Base-by-base conservation (phyloP, 2,888 invertebrate species). In the Andrena dorsata region DNA sequence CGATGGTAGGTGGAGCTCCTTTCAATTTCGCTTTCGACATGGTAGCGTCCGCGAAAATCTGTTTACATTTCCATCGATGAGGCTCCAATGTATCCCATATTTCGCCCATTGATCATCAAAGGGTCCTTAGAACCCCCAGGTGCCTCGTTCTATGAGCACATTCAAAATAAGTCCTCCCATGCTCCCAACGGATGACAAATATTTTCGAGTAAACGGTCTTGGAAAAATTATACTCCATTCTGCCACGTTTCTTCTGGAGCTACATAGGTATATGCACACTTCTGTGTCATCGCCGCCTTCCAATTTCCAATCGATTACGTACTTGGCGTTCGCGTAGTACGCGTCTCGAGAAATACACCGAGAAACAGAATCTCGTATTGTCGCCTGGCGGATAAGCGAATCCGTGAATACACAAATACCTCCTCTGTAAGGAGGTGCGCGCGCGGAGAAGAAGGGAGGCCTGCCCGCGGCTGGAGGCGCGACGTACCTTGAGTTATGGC, bases 401-500 rank as follows among this genome's bases (percentile, higher is more conserved):
- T 90, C 88, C 88, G 89, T 90, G 91, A 90, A 91, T 91, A 90
- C 87, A 89, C 90, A 90, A 91, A 90, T 91, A 88, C 83, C 88
- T 86, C 66, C 51, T 73, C 28, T 64, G 75, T 64, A 74, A 79
- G 71, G 51, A 76, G 81, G 84, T 76, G 83, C 82, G 78, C 61
- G 82, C 74, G 70, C 73, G 78, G 65, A 80, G 80, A 85, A 85
- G 89, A 87, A 88, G 89, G 88, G 88, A 90, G 84, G 89, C 86
- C 89, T 79, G 93, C 93, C 93, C 91, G 92, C 92, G 93, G 93
- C 93, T 92, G 92, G 92, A 93, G 93, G 93, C 93, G 92, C 92
- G 92, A 93, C 93, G 93, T 93, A 91, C 90, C 88, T 88, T 94
- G 94, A 94, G 93, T 94, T 94, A 94, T 94, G 93, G 93, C 92